Base-by-base conservation (phyloP, 1,140 invertebrate species). In the Ips nitidus region DNA sequence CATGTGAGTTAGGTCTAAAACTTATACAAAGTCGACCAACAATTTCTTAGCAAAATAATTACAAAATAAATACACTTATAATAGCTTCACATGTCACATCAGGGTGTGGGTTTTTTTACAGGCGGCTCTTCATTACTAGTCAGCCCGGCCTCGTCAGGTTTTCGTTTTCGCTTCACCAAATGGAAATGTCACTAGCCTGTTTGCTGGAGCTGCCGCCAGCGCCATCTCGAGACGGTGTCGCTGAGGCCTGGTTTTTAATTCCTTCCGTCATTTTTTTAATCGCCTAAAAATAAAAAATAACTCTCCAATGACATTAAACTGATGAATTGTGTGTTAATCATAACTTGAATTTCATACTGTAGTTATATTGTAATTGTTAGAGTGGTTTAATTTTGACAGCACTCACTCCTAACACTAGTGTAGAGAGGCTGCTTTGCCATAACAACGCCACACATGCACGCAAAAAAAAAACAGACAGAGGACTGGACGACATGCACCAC, bases 131-230 rank as follows among this genome's bases (percentile, higher is more conserved):
- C 76, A 1, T 76, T 80, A 2, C 45, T 8, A 8, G 79, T 79
- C 22, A 22, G 22, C 0, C 73, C 82, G 3, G 80, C 77, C 36
- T 88, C 86, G 6, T 86, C 85, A 8, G 83, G 78, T 81, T 90
- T 90, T 50, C 89, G 83, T 77, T 91, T 91, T 73, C 90, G 86
- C 68, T 89, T 87, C 38, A 92, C 87, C 39, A 92, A 82, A 78
- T 92, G 90, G 88, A 89, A 65, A 92, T 92, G 75, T 92, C 85
- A 22, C 85, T 87, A 0, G 82, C 85, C 39, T 85, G 82, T 77
- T 84, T 85, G 4, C 81, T 84, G 2, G 80, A 52, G 4, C 50
- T 69, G 55, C 53, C 41, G 41, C 41, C 5, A 41, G 6, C 65
- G 57, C 62, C 40, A 36, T 40, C n/a, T 47, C 22, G 52, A n/a